A percentile compares a stretch with the other conserved stretches of the same genome.
Conservation (phyloP, 2,888 invertebrate genomes). For the Clunio marinus region DNA sequence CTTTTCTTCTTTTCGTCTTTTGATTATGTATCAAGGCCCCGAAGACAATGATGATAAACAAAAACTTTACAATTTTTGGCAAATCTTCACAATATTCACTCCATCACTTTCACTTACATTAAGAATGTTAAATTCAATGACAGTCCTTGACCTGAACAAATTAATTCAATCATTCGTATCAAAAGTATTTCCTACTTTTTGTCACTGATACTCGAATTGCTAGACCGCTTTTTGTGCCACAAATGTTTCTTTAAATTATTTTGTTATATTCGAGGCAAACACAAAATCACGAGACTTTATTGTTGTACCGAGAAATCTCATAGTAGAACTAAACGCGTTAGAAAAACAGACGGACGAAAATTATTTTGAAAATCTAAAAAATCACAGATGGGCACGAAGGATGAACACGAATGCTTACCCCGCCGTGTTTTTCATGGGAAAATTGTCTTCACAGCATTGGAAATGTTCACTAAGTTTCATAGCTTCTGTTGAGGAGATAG, state of each 20-base stretch:
- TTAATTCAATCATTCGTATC: no score
- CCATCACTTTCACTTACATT: background rate
- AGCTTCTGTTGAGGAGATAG: background rate
- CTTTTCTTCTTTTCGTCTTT: background rate
- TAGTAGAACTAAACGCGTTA: constrained; percentile 36
- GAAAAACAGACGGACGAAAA: constrained; percentile 37
- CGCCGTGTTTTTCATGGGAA: background rate
- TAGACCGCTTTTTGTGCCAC: background rate
- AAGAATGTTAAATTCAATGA: no score
- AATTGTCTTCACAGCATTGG: background rate
- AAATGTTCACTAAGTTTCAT: constrained; percentile 9
- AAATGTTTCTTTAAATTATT: background rate
- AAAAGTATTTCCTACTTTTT: no score
- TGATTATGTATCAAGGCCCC: background rate
- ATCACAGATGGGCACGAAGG: constrained; percentile 33
- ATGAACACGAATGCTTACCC: background rate
- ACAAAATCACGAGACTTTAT: constrained; percentile 21
- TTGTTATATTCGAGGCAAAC: background rate
- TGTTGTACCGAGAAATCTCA: constrained; percentile 31
- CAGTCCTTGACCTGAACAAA: no score
- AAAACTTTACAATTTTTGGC: background rate
- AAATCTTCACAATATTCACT: background rate
- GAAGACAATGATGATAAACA: constrained; percentile 21
- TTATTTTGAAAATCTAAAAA: constrained; percentile 19
- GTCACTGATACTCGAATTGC: no score